Base-by-base conservation (phyloP, 2,888 invertebrate species). In the Ceraclea dissimilis region DNA sequence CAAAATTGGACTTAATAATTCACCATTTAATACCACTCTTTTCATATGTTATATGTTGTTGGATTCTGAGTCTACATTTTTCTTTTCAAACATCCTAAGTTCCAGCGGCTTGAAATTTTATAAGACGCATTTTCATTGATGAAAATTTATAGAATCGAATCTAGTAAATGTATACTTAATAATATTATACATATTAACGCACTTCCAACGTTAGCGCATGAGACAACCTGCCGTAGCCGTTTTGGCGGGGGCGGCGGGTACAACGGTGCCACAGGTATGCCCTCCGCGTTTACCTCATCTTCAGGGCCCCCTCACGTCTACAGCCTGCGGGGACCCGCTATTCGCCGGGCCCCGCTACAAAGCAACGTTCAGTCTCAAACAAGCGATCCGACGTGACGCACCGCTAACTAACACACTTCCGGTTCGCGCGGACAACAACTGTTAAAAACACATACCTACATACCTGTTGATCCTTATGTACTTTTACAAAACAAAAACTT, bases 321-420 rank as follows among this genome's bases (percentile, higher is more conserved):
- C n/a, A 8, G 39, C 34, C 71, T 61, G 63, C 73, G 68, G 71
- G 65, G 64, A 66, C 69, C 71, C 74, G 74, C 75, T 73, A 33
- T 33, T 22, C 46, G 26, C 18, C 51, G 39, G 51, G 52, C 48
- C 52, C 5, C 55, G 48, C 49, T 49, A 48, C 54, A 17, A 48
- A 34, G 49, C 50, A 50, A 46, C 73, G 72, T 70, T 73, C 70
- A 66, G 71, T 72, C 74, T 71, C 75, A 76, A 75, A 75, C 75
- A 75, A 75, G 77, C 72, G 71, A 66, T 43, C 61, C 57, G 49
- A 50, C 58, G 61, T 52, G 56, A 33, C 74, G 70, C 72, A 69
- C 68, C 58, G 48, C 54, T 34, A 51, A 20, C 18, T 67, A 69
- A 21, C 53, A 43, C 39, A 49, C 43, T 54, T 54, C 54, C 54